phyloP scores from a whole-genome alignment of 2,888 invertebrate species.

The Ormia ochracea region DNA sequence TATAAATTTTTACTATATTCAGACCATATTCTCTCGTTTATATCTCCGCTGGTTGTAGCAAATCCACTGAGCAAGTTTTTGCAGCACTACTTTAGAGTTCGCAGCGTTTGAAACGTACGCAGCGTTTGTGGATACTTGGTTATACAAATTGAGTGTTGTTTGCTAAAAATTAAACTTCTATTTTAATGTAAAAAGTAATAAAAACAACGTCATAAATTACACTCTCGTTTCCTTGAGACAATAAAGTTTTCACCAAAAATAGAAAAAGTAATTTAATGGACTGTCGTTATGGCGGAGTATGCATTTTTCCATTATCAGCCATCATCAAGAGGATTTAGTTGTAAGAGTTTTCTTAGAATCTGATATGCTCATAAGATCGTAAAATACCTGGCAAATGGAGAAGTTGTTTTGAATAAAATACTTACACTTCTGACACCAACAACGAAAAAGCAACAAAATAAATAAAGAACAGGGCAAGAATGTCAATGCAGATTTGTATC shows the following conservation, averaged over 20 bases:
- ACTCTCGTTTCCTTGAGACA: neutral
- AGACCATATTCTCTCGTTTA: too few relatives aligned
- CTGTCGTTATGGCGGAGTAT: neutral
- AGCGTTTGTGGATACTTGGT: neutral
- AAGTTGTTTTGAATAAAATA: conserved; percentile 1
- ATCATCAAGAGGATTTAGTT: conserved; percentile 53
- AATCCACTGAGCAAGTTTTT: neutral
- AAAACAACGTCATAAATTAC: neutral
- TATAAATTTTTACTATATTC: too few relatives aligned
- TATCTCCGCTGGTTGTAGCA: neutral
- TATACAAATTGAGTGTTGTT: too few relatives aligned
- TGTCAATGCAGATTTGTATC: conserved; percentile 75
- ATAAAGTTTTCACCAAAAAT: conserved; percentile 5
- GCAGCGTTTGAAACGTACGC: neutral
- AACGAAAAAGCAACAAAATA: neutral
- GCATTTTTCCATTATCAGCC: conserved; percentile 47
- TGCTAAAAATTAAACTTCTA: neutral
- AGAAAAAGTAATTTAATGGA: conserved; percentile 9
- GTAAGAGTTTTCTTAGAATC: conserved; percentile 25
- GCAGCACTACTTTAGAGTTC: too few relatives aligned
- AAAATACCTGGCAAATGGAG: conserved; percentile 33
- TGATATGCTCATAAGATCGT: conserved; percentile 36
- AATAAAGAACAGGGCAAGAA: conserved; percentile 61
- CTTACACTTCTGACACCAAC: conserved; percentile 6
- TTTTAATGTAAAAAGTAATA: neutral